Evolutionary conservation across 2,113 vertebrate species (phyloP).

Genomic region (Oncorhynchus clarkii): DNA sequence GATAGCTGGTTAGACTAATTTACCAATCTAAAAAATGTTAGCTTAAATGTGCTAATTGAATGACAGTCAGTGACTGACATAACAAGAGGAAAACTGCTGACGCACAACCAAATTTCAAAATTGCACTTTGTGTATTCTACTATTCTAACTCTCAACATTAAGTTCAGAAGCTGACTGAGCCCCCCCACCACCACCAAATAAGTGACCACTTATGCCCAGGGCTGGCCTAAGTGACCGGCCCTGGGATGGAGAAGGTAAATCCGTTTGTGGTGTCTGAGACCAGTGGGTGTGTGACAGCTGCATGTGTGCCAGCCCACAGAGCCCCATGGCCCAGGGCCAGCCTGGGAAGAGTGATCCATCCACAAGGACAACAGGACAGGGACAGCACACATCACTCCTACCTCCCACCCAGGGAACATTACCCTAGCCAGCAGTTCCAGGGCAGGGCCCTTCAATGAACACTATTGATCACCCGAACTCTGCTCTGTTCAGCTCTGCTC

Average conservation of each 20-base stretch:
- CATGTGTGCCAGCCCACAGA: conserved; percentile 34
- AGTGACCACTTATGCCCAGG: too few species aligned
- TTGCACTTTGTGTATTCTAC: too few species aligned
- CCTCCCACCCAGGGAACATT: conserved; percentile 1
- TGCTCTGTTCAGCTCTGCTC: conserved; percentile 20
- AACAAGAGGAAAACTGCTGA: too few species aligned
- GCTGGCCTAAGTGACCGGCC: too few species aligned
- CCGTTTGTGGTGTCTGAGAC: neutral
- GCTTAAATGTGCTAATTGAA: too few species aligned
- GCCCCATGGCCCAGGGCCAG: neutral
- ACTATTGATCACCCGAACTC: conserved; percentile 38
- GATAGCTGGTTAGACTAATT: too few species aligned
- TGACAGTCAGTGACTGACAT: too few species aligned
- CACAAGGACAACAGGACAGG: neutral
- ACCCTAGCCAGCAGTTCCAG: conserved; percentile 21
- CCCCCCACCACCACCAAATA: too few species aligned
- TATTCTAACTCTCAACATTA: too few species aligned
- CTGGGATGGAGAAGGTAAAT: neutral
- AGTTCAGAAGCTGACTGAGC: too few species aligned
- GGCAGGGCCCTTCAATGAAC: conserved; percentile 12
- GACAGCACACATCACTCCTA: conserved; percentile 14
- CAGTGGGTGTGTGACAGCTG: conserved; percentile 30
- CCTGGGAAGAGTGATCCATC: conserved; percentile 7
- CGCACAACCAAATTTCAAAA: too few species aligned
- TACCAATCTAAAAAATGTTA: too few species aligned